These are phyloP conservation scores for Elachura formosa DNA, from an alignment of 2,113 vertebrate species.

Conservation along the genomic window DNA sequence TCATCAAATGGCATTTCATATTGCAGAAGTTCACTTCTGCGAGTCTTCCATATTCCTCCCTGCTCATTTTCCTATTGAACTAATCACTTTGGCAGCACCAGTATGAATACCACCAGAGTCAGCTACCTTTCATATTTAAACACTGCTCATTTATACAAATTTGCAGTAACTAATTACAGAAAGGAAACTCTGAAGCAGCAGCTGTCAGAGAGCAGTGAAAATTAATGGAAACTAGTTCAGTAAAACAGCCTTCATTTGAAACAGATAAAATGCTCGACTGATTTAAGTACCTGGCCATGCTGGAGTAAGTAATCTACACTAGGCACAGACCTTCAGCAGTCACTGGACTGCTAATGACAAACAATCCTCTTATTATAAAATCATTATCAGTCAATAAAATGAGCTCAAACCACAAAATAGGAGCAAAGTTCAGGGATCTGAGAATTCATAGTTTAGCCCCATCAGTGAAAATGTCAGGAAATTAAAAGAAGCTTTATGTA, in stretches of 20 bases:
- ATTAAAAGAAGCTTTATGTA: constrained; percentile 6
- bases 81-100: background rate
- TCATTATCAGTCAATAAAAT: constrained; percentile 44
- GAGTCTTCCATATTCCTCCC: background rate
- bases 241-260: constrained; percentile 25
- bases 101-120: background rate
- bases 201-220: constrained; percentile 21
- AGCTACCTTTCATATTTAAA: background rate
- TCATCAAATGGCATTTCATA: background rate
- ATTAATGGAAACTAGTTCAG: constrained; percentile 26
- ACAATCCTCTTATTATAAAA: constrained; percentile 31
- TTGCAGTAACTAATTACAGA: background rate
- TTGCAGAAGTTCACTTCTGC: background rate
- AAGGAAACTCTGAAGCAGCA: constrained; percentile 19
- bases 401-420: constrained; percentile 19
- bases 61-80: background rate
- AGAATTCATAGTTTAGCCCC: constrained; percentile 4
- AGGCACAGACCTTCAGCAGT: background rate
- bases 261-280: background rate
- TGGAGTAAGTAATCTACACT: background rate
- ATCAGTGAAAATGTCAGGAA: constrained; percentile 10
- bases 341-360: constrained; percentile 8
- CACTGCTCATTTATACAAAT: background rate
- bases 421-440: constrained; percentile 33
- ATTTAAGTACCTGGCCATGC: constrained; percentile 21